Conservation (phyloP, 2,797 vertebrate genomes). For the Toxotes lorentzi region DNA sequence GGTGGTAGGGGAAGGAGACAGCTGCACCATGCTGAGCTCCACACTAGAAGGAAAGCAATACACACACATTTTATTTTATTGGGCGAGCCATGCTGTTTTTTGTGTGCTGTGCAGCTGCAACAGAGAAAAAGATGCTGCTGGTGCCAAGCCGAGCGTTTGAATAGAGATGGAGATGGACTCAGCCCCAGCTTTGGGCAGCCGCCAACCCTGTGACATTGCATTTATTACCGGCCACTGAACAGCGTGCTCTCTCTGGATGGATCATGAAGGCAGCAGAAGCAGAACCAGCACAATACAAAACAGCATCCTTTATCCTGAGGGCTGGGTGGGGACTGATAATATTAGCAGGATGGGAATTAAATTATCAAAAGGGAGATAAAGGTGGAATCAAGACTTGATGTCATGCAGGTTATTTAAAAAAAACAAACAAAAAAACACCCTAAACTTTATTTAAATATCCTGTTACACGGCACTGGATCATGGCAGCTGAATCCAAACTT, state of each 20-base stretch:
- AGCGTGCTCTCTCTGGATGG: constrained; percentile 27
- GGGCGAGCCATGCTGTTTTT: background rate
- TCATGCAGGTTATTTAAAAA: background rate
- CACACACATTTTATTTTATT: background rate
- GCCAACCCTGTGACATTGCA: constrained; percentile 70
- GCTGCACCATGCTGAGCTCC: constrained; percentile 89
- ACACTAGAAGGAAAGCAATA: constrained; percentile 60
- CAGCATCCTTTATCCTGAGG: background rate
- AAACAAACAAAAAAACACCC: background rate
- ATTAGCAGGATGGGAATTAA: background rate
- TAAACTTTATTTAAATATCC: background rate
- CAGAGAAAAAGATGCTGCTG: constrained; percentile 13
- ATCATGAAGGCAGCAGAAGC: constrained; percentile 32
- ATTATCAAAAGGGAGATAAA: background rate
- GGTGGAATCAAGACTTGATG: background rate
- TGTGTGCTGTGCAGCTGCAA: background rate
- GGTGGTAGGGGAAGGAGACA: constrained; percentile 82
- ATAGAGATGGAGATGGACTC: constrained; percentile 25
- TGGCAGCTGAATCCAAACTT: background rate
- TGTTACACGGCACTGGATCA: background rate
- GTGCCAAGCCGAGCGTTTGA: constrained; percentile 19
- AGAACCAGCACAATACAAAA: background rate
- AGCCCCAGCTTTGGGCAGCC: constrained; percentile 31
- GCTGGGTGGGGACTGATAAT: background rate
- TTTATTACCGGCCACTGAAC: constrained; percentile 27